Conservation (phyloP, 1,140 invertebrate species). For the Musca domestica region DNA sequence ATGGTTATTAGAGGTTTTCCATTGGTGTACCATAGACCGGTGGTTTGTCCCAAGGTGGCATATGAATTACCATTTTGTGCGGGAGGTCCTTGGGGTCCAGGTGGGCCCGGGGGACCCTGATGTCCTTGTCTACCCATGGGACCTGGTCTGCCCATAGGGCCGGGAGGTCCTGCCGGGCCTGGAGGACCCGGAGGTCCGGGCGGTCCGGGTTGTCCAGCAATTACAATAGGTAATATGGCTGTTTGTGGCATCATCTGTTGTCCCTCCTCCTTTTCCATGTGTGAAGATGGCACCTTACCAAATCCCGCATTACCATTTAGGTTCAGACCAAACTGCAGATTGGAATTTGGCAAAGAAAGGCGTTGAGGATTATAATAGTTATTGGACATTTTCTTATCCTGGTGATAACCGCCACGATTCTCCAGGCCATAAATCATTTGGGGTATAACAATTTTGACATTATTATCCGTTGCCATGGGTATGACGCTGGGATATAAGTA, state of each 20-base stretch:
- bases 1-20: not conserved
- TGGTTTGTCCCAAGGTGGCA: not conserved
- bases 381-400: constrained; percentile 12
- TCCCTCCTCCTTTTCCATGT: constrained; percentile 1
- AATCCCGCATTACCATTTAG: constrained; percentile 5
- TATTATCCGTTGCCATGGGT: constrained; percentile 43
- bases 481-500: constrained; percentile 46
- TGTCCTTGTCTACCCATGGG: constrained; percentile 16
- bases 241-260: constrained; percentile 25
- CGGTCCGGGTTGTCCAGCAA: constrained; percentile 38
- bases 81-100: constrained; percentile 20
- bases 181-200: constrained; percentile 27
- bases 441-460: constrained; percentile 41
- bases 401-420: constrained; percentile 13
- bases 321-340: constrained; percentile 10
- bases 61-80: not conserved
- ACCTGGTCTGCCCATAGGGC: constrained; percentile 33
- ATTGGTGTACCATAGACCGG: not conserved
- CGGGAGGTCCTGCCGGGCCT: constrained; percentile 26
- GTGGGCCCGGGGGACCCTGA: constrained; percentile 18
- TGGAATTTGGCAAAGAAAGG: constrained; percentile 19
- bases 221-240: constrained; percentile 22
- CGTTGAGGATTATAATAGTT: constrained; percentile 34
- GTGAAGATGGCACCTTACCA: not conserved
- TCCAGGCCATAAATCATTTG: constrained; percentile 36